phyloP scores from a whole-genome alignment of 2,113 vertebrate species.

The Bucco capensis region DNA sequence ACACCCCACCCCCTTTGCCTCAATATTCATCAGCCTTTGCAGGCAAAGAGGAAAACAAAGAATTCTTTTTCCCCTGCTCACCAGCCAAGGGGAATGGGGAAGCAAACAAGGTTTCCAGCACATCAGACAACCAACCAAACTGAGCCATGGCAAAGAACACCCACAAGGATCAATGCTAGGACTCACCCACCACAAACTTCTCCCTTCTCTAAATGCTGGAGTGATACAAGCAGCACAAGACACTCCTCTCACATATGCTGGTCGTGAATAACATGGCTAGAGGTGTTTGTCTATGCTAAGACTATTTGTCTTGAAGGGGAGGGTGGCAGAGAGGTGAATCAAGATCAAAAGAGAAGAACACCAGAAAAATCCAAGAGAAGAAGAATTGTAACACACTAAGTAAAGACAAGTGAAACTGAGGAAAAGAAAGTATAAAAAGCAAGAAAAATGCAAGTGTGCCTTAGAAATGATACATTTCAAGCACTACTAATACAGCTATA shows the following conservation, averaged over 20 bases:
- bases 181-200: neutral
- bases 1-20: neutral
- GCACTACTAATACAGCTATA: neutral
- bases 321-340: fast-evolving
- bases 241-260: neutral
- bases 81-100: neutral
- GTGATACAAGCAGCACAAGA: neutral
- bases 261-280: neutral
- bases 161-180: neutral
- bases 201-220: neutral
- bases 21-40: neutral
- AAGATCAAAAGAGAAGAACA: neutral
- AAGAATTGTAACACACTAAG: neutral
- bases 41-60: conserved; percentile 26
- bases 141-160: neutral
- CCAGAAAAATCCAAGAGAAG: neutral
- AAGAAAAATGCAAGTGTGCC: neutral
- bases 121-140: neutral
- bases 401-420: neutral
- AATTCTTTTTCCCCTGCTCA: conserved; percentile 12
- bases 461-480: neutral
- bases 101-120: neutral
- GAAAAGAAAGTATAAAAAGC: neutral
- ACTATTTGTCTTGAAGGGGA: neutral
- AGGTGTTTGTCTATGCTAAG: neutral